Percentiles rank a stretch among this genome's conserved stretches.
These are phyloP conservation scores for Leptinotarsa rubiginosa DNA, from an alignment of 2,888 invertebrate species.

Conservation along the genomic window DNA sequence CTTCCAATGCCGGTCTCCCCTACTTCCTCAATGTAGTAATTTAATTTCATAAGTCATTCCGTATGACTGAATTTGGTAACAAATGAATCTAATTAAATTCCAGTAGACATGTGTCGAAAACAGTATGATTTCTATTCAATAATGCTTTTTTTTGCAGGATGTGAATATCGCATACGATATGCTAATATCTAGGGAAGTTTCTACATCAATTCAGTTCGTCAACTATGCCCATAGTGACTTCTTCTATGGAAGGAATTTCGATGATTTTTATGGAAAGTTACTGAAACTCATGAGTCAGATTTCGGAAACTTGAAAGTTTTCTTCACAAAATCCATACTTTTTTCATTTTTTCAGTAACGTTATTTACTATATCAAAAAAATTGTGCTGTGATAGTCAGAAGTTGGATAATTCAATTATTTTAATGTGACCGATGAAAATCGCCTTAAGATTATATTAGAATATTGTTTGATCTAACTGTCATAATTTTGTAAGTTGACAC, in stretches of 20 bases:
- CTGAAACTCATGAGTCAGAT: background rate
- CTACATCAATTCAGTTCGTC: conserved; percentile 19
- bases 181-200: conserved; percentile 3
- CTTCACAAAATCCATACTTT: too few species aligned
- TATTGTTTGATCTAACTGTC: too few species aligned
- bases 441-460: too few species aligned
- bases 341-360: background rate
- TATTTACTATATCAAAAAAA: background rate
- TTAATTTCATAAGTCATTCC: too few species aligned
- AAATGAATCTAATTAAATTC: too few species aligned
- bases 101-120: too few species aligned
- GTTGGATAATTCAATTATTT: too few species aligned
- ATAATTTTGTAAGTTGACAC: too few species aligned
- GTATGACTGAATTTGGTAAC: too few species aligned
- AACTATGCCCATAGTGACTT: conserved; percentile 28
- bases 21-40: too few species aligned
- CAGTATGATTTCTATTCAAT: background rate
- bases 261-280: conserved; percentile 25
- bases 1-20: too few species aligned
- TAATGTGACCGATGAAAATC: too few species aligned
- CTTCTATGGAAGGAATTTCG: conserved; percentile 27
- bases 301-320: background rate
- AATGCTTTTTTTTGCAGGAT: conserved; percentile 29
- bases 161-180: conserved; percentile 18
- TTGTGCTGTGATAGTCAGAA: background rate